Evolutionary conservation across 2,113 vertebrate genomes (phyloP), one percentile per base, ranked within the genome.

Genomic region (Leiothrix lutea): DNA sequence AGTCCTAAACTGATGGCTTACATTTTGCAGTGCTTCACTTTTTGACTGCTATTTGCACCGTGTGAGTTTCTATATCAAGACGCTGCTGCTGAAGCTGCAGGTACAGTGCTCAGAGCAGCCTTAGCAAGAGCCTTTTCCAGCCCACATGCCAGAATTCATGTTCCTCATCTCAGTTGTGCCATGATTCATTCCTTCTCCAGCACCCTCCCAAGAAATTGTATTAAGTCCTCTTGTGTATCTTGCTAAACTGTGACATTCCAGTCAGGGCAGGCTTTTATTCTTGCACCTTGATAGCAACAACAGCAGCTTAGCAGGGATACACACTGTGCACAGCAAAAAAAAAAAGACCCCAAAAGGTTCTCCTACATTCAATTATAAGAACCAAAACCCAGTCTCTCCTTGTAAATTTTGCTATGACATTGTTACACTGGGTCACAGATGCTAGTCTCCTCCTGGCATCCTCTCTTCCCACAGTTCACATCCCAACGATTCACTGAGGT

Each of bases 81-180:
- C 0, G 3, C 22, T 40, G n/a, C 60, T 88, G 64, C 26, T 0
- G 0, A 66, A 73, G 66, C 62, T 0, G 0, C 29, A 35, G 70
- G 23, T 81, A 21, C 9, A 20, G 48, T 23, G 58, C 53, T 69
- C 81, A 65, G 50, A 81, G 66, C 40, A 78, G 26, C 65, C 48
- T 89, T 42, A 78, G 40, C 21, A 61, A 72, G 78, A 93, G 61
- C 19, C 14, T 89, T 87, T 87, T 45, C n/a, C 53, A 64, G 36
- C 15, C 14, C 36, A 35, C 1, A 9, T 9, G 16, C 56, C 56
- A 56, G 53, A 2, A 4, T 33, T 78, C 72, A 10, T 1, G 2
- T n/a, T 88, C 31, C 50, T 78, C 28, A 9, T 58, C 38, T 73
- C 40, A 24, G 25, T 14, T 72, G 51, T 79, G 33, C 54, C 42